Evolutionary conservation across 1,140 invertebrate genomes (phyloP), one percentile per base, ranked within the genome.

Genomic region (Atopsyche davidsoni): DNA sequence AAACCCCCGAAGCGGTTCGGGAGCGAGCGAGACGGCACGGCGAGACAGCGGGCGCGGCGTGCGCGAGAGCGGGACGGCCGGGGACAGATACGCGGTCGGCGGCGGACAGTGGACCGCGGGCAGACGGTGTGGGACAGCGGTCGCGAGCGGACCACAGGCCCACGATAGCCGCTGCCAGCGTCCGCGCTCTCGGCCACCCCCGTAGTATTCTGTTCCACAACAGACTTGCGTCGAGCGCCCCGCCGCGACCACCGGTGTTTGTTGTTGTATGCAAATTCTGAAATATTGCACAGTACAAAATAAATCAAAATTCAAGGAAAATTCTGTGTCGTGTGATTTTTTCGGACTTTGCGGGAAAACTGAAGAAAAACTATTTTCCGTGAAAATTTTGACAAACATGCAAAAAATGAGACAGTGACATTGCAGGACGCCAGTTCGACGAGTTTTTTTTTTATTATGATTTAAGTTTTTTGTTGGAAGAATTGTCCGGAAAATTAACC

Each of bases 81-180:
- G 32, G 24, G 39, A 18, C 46, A 31, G 46, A 31, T 22, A 67
- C 38, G 43, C 32, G 45, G 32, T 34, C 49, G 21, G 22, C 28
- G 49, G 49, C 44, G 28, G 41, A 14, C 14, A 36, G 21, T 34
- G 35, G 13, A 69, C 67, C 70, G 63, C 66, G 70, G 69, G 70
- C 70, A 74, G 70, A 73, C 72, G 70, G 65, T 67, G 67, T 70
- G 68, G 69, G 69, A 72, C 72, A 72, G 61, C 70, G 69, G 72
- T 64, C 72, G 68, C 67, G 70, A 68, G 68, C 67, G 69, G 69
- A 68, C 67, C 66, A 68, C 69, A 67, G 64, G 65, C 64, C 65
- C 63, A 52, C 62, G 66, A 70, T 68, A 66, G 32, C 48, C 38
- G 32, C 39, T 42, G 38, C 44, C 24, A 40, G 13, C 46, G 46